phyloP scores from a whole-genome alignment of 1,140 invertebrate genomes.

The Hormaphis cornu region DNA sequence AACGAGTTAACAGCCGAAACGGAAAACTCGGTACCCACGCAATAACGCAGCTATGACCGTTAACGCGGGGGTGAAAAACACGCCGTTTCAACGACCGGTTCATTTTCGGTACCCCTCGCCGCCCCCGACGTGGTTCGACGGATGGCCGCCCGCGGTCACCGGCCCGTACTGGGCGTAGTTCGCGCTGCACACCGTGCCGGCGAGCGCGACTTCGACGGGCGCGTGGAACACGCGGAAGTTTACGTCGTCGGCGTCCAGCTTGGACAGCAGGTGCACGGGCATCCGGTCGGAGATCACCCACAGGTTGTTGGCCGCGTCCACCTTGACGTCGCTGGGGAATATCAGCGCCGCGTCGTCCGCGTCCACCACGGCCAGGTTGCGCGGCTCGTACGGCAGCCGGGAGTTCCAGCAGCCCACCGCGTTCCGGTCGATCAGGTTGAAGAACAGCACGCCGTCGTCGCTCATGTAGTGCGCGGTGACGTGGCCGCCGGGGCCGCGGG shows the following conservation, averaged over 20 bases:
- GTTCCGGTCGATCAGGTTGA: slow-evolving; percentile 67
- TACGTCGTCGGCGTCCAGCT: slow-evolving; percentile 61
- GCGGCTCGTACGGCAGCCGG: slow-evolving; percentile 47
- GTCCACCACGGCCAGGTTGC: slow-evolving; percentile 51
- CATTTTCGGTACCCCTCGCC: no score
- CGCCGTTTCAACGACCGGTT: no score
- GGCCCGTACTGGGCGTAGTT: background rate
- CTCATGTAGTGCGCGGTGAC: slow-evolving; percentile 65
- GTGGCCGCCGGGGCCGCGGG: slow-evolving; percentile 58
- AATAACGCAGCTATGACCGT: no score
- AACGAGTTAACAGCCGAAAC: no score
- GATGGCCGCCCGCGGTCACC: no score
- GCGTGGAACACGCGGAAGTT: slow-evolving; percentile 68
- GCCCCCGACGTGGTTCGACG: no score
- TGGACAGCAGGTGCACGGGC: slow-evolving; percentile 61
- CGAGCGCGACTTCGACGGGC: slow-evolving; percentile 52
- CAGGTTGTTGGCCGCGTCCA: slow-evolving; percentile 49
- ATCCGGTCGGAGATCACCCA: slow-evolving; percentile 74
- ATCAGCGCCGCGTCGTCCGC: slow-evolving; percentile 62
- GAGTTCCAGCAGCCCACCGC: slow-evolving; percentile 73
- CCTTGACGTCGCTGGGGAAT: slow-evolving; percentile 69
- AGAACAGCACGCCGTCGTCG: slow-evolving; percentile 59
- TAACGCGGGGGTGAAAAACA: no score
- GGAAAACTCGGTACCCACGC: no score
- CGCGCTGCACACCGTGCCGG: slow-evolving; percentile 62